Percentiles rank a stretch among this genome's conserved stretches.
phyloP scores from a whole-genome alignment of 2,113 vertebrate species.

The Anthoscopus minutus region DNA sequence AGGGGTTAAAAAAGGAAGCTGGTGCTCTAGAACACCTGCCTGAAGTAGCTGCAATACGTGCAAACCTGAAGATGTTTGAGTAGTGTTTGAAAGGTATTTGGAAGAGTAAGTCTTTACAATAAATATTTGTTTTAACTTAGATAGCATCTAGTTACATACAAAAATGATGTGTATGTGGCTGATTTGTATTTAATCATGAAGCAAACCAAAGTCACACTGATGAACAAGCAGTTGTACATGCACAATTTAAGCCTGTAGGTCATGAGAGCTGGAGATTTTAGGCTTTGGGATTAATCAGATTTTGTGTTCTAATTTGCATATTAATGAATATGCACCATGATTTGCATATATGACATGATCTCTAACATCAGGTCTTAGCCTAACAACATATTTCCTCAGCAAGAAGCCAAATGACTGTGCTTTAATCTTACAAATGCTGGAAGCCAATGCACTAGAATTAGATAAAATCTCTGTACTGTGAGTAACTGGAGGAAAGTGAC shows the following conservation, averaged over 20 bases:
- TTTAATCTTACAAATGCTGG: neutral
- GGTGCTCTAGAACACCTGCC: neutral
- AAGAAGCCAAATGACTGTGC: neutral
- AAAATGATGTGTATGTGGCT: neutral
- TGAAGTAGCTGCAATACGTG: neutral
- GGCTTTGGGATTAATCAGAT: slow-evolving; percentile 4
- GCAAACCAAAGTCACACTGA: neutral
- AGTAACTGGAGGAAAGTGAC: neutral
- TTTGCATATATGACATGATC: neutral
- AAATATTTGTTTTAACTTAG: neutral
- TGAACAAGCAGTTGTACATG: neutral
- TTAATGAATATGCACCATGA: neutral
- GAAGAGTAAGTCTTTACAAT: neutral
- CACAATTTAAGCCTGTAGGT: neutral
- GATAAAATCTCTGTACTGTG: neutral
- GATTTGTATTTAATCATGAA: neutral
- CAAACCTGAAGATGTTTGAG: neutral
- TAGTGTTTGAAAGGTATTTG: neutral
- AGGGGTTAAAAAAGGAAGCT: neutral
- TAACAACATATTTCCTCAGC: neutral
- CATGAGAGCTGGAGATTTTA: neutral
- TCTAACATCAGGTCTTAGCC: neutral
- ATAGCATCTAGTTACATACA: neutral
- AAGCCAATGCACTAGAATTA: neutral
- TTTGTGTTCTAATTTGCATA: slow-evolving; percentile 7